These are phyloP conservation scores for Melolontha melolontha DNA, from an alignment of 2,888 invertebrate species.

Conservation along the genomic window DNA sequence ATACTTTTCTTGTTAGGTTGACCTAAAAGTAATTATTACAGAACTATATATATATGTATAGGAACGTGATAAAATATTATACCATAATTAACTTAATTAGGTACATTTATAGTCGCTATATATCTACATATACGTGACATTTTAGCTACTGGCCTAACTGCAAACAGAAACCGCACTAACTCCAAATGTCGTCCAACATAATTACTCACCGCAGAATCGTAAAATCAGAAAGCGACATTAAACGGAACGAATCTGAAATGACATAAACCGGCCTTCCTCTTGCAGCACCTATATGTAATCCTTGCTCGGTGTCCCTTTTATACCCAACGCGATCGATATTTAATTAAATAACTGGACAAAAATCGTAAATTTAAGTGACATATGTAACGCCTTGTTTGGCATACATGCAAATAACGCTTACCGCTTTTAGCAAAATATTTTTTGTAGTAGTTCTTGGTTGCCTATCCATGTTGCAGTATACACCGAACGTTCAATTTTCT, in stretches of 20 bases:
- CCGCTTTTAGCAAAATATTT: background rate
- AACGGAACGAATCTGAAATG: slow-evolving; percentile 36
- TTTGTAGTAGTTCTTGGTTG: too few relatives aligned
- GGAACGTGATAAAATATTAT: too few relatives aligned
- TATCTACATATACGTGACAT: slow-evolving; percentile 29
- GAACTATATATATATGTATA: too few relatives aligned
- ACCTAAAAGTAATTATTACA: too few relatives aligned
- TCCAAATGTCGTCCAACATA: slow-evolving; percentile 35
- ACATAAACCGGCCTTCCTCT: slow-evolving; percentile 29
- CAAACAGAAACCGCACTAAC: slow-evolving; percentile 31
- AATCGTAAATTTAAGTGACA: slow-evolving; percentile 27
- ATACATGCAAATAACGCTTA: background rate
- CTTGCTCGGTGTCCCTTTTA: slow-evolving; percentile 3
- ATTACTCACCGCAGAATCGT: slow-evolving; percentile 33
- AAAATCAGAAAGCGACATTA: slow-evolving; percentile 36
- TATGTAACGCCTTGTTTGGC: slow-evolving; percentile 10
- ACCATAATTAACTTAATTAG: too few relatives aligned
- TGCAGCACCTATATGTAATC: slow-evolving; percentile 11
- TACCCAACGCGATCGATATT: slow-evolving; percentile 35
- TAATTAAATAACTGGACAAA: slow-evolving; percentile 36
- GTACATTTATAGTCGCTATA: slow-evolving; percentile 22
- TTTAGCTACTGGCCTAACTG: slow-evolving; percentile 32
- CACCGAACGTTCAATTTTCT: too few relatives aligned
- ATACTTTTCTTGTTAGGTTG: too few relatives aligned
- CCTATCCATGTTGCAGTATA: too few relatives aligned